These are phyloP conservation scores for Galaxea fascicularis DNA, from an alignment of 92 coral and sea anemone genomes.

Conservation along the genomic window DNA sequence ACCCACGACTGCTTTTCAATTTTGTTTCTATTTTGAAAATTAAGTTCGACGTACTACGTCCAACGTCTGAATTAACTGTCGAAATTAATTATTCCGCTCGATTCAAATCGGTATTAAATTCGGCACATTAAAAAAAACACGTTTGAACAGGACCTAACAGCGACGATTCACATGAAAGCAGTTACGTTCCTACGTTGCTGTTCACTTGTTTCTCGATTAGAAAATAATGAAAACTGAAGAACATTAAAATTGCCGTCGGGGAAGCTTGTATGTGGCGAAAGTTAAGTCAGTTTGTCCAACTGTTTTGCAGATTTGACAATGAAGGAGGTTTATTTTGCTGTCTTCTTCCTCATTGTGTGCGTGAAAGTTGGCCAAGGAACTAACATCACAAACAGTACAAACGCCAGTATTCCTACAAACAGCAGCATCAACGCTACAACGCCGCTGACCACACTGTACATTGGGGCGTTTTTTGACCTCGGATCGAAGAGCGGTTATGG, in stretches of 20 bases:
- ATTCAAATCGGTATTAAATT: no score
- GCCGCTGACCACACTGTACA: constrained; percentile 50
- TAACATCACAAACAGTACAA: constrained; percentile 4
- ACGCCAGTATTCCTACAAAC: constrained; percentile 24
- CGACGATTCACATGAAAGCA: no score
- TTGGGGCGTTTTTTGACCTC: constrained; percentile 90
- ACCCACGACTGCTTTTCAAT: no score
- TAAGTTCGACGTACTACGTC: no score
- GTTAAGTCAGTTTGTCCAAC: neutral
- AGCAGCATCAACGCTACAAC: constrained; percentile 19
- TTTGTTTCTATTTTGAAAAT: no score
- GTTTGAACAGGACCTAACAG: no score
- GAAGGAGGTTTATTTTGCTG: neutral
- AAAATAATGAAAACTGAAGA: no score
- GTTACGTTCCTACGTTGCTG: no score
- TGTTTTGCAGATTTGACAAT: constrained; percentile 10
- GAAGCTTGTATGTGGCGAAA: neutral
- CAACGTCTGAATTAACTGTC: no score
- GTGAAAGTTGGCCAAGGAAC: neutral
- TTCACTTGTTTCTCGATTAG: no score
- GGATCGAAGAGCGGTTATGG: constrained; percentile 67
- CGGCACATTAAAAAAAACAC: no score
- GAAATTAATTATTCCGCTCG: no score
- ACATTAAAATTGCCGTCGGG: neutral
- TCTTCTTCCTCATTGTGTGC: constrained; percentile 1